Conservation (phyloP, 2,113 vertebrate genomes). For the Dendropsophus ebraccatus region DNA sequence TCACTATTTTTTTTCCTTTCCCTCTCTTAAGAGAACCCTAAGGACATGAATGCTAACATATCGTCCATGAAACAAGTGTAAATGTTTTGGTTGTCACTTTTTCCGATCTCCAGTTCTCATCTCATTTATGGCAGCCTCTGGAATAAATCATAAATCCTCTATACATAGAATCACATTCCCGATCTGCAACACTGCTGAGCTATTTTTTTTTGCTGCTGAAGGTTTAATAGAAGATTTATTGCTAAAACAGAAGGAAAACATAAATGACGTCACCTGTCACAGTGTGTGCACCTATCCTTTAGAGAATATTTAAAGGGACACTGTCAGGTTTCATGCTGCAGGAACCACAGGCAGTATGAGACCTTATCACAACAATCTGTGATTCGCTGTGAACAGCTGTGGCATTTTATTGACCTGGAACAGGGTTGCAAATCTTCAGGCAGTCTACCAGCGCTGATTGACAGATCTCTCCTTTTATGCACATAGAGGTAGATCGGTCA, state of each 20-base stretch:
- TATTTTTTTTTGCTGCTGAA: slow-evolving; percentile 19
- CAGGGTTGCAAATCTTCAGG: too few relatives aligned
- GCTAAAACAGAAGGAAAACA: neutral
- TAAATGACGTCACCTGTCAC: slow-evolving; percentile 12
- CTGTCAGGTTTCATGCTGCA: too few relatives aligned
- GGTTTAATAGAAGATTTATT: slow-evolving; percentile 35
- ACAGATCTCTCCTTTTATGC: too few relatives aligned
- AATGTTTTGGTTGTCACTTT: slow-evolving; percentile 5
- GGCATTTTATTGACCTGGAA: too few relatives aligned
- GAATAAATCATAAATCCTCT: slow-evolving; percentile 33
- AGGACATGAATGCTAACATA: neutral
- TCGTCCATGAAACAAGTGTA: neutral
- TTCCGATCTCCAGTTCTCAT: neutral
- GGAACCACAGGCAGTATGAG: too few relatives aligned
- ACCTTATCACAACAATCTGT: too few relatives aligned
- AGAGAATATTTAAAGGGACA: neutral
- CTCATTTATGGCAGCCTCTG: neutral
- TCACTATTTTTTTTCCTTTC: neutral
- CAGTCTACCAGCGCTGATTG: too few relatives aligned
- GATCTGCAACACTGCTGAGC: slow-evolving; percentile 25
- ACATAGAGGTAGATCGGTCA: too few relatives aligned
- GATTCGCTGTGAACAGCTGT: too few relatives aligned
- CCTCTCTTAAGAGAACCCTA: neutral
- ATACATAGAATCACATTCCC: neutral
- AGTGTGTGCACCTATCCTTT: neutral